Base-by-base conservation (phyloP, 2,797 vertebrate species). In the Gadopsis marmoratus region DNA sequence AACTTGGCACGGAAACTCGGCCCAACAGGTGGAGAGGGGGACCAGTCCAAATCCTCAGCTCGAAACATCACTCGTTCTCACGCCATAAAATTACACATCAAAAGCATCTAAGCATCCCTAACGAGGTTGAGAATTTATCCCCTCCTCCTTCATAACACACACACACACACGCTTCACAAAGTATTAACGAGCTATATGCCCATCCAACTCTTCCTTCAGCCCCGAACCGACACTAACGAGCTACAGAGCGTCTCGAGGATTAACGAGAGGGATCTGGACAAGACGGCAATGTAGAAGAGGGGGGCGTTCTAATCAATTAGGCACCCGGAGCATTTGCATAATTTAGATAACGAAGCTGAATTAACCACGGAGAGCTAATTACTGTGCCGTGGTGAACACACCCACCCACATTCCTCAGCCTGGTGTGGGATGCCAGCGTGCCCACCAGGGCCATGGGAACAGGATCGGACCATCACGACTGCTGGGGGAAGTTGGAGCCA, bases 341-440 rank as follows among this genome's bases (percentile, higher is more conserved):
- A 94, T 95, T 95, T 93, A 95, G 92, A 94, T 94, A 94, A 92
- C 90, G 88, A 92, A 92, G 90, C 84, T 54, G 90, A 93, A 94
- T 95, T 95, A 96, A 95, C 93, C 88, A 85, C 78, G 43, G 89
- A 90, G 88, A 89, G 91, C 93, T 95, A 95, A 96, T 96, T 95
- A 95, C 79, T 67, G 86, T 78, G 77, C 79, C 76, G 48, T 51
- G 77, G 84, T n/a, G 82, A 87, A 86, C 83, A 87, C 82, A 74
- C 89, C 67, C 85, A 74, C 75, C 61, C 85, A 62, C 91, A 93
- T 91, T 92, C 91, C 86, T 86, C 21, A 10, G 72, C 71, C 71
- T 78, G 78, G 66, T 69, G 69, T 78, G 83, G 78, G 90, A 93
- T 91, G 90, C 89, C 90, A 88, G 83, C 62, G 2, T 84, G 81